phyloP scores from a whole-genome alignment of 2,113 vertebrate genomes.

The Sylvilagus bachmani region DNA sequence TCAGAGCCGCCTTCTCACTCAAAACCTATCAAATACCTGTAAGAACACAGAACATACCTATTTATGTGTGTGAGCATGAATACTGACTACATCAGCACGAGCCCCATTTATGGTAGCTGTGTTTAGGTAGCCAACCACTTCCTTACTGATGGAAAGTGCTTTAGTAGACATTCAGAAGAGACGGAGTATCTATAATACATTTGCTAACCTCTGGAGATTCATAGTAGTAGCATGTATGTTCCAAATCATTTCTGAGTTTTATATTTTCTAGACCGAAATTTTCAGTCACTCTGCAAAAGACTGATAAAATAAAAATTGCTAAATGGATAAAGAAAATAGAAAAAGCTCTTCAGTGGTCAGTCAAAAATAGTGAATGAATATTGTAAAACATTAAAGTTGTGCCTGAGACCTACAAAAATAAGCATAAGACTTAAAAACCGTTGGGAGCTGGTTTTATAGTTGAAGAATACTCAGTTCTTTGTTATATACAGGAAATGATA shows the following conservation, averaged over 20 bases:
- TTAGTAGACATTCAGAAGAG: neutral
- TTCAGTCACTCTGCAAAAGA: slow-evolving; percentile 56
- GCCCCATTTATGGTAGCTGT: neutral
- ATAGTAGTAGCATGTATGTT: neutral
- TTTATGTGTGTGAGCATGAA: neutral
- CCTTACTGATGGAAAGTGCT: neutral
- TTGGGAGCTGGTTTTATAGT: slow-evolving; percentile 8
- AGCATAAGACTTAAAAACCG: neutral
- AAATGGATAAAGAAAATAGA: slow-evolving; percentile 85
- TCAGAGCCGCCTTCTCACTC: neutral
- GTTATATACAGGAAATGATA: slow-evolving; percentile 36
- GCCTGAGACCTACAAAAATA: neutral
- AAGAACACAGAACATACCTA: neutral
- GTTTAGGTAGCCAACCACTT: neutral
- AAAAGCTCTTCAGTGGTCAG: slow-evolving; percentile 88
- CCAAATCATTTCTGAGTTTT: slow-evolving; percentile 60
- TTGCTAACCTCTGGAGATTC: neutral
- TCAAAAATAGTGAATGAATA: slow-evolving; percentile 71
- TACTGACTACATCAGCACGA: neutral
- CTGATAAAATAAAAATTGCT: slow-evolving; percentile 74
- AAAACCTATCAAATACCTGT: neutral
- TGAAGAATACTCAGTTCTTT: slow-evolving; percentile 33
- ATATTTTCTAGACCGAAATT: slow-evolving; percentile 65
- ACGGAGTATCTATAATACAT: neutral
- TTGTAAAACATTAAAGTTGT: slow-evolving; percentile 18